phyloP scores from a whole-genome alignment of 2,797 vertebrate species.

The Argentina silus region DNA sequence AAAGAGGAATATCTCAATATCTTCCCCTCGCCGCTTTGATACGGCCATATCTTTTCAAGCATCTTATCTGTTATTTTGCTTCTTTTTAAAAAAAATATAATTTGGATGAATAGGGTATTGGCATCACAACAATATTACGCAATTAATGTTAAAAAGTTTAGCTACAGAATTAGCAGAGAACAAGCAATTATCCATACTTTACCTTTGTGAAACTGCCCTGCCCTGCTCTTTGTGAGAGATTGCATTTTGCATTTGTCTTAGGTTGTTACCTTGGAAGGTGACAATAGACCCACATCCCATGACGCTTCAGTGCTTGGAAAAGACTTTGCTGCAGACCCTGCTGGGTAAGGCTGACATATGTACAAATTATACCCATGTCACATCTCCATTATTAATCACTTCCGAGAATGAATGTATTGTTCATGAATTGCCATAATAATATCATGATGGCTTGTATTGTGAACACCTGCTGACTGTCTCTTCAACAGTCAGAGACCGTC shows the following conservation, averaged over 20 bases:
- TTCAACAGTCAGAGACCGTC: conserved; percentile 37
- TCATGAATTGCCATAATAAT: neutral
- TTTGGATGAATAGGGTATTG: too few species aligned
- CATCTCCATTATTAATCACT: neutral
- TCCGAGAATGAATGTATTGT: neutral
- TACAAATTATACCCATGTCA: neutral
- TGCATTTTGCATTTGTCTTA: conserved; percentile 23
- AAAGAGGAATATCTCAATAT: too few species aligned
- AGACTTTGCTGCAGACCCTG: neutral
- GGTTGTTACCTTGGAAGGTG: conserved; percentile 34
- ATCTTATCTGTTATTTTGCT: too few species aligned
- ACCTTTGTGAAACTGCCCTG: neutral
- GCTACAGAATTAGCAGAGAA: neutral
- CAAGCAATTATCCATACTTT: too few species aligned
- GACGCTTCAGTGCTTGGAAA: conserved; percentile 18
- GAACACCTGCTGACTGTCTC: neutral
- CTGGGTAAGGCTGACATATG: conserved; percentile 39
- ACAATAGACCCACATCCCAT: conserved; percentile 13
- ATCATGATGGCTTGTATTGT: neutral
- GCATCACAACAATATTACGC: neutral
- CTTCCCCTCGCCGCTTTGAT: too few species aligned
- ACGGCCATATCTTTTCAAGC: too few species aligned
- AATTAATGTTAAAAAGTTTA: neutral
- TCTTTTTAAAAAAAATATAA: too few species aligned
- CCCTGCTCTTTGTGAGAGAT: neutral